Conservation (phyloP, 1,140 invertebrate species). For the Drusus annulatus region DNA sequence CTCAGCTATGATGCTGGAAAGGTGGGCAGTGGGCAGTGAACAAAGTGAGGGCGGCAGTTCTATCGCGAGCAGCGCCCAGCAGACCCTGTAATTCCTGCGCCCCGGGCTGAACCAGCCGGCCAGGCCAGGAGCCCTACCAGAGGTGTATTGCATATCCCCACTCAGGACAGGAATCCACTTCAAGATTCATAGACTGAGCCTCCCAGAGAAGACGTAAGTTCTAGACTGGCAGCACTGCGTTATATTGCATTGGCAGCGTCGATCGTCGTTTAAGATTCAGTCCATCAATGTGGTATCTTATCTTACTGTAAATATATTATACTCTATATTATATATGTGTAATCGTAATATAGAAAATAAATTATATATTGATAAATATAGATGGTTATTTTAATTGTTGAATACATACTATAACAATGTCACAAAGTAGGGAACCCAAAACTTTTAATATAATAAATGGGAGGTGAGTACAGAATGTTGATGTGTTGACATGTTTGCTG, state of each 20-base stretch:
- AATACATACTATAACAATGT: no score
- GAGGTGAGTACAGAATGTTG: no score
- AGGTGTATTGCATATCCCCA: not conserved
- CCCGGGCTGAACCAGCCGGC: constrained; percentile 7
- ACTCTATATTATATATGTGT: constrained; percentile 19
- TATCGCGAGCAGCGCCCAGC: constrained; percentile 41
- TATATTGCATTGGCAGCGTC: no score
- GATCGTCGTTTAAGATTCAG: constrained; percentile 28
- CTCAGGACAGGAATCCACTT: not conserved
- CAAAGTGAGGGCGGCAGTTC: constrained; percentile 53
- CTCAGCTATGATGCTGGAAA: constrained; percentile 59
- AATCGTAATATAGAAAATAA: constrained; percentile 28
- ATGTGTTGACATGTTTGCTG: no score
- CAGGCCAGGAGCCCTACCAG: not conserved
- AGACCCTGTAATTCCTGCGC: constrained; percentile 53
- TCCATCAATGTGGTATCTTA: constrained; percentile 35
- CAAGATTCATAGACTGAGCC: not conserved
- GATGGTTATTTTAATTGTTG: constrained; percentile 18
- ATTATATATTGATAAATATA: constrained; percentile 37
- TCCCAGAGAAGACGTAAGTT: not conserved
- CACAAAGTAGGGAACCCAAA: no score
- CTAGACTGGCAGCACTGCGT: constrained; percentile 8
- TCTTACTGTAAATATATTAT: constrained; percentile 41
- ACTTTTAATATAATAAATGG: no score
- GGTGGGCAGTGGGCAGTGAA: constrained; percentile 53